Conservation (phyloP, 1,140 invertebrate genomes). For the Papilio xuthus region DNA sequence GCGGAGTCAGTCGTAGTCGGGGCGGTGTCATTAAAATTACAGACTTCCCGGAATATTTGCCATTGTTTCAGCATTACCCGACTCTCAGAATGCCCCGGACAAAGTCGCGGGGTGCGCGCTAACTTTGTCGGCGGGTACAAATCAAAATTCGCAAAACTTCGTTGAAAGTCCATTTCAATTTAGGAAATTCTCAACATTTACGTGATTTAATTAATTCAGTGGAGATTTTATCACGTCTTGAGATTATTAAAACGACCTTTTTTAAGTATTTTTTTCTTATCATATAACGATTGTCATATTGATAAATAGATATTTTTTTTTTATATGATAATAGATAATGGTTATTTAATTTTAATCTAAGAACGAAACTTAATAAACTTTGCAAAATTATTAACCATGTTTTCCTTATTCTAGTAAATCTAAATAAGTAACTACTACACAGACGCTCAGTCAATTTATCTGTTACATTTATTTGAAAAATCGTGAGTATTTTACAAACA, state of each 20-base stretch:
- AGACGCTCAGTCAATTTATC: not conserved
- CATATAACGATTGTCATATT: no score
- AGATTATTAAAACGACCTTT: not conserved
- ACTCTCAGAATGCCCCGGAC: not conserved
- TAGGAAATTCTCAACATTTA: constrained; percentile 3
- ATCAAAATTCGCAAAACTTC: constrained; percentile 24
- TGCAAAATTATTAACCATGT: no score
- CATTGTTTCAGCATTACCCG: constrained; percentile 20
- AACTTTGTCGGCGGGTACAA: not conserved
- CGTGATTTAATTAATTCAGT: not conserved
- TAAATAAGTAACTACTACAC: not conserved
- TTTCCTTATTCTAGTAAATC: no score
- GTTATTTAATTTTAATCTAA: no score
- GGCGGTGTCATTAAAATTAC: constrained; percentile 29
- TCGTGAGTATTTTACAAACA: not conserved
- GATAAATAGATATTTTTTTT: no score
- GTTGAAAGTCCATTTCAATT: constrained; percentile 10
- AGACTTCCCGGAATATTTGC: constrained; percentile 21
- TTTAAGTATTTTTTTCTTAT: not conserved
- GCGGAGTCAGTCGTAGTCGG: not conserved
- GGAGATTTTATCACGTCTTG: not conserved
- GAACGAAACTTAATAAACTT: no score
- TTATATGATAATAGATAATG: no score
- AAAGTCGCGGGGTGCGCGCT: not conserved
- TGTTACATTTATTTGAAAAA: not conserved